phyloP scores from a whole-genome alignment of 2,113 vertebrate species.

The Chloropsis hardwickii region DNA sequence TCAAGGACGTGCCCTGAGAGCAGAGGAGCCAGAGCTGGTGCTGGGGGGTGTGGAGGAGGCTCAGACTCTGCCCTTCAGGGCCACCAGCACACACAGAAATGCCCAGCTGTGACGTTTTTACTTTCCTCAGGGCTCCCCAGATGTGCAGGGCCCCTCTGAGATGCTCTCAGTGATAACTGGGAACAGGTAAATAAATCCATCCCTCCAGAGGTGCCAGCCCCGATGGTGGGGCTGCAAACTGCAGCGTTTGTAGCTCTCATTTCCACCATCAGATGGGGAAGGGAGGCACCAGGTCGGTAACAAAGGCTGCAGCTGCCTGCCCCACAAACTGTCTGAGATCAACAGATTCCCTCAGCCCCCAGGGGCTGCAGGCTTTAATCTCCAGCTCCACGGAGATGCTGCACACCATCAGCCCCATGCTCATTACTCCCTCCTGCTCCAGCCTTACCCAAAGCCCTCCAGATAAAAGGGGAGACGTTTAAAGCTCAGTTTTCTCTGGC shows the following conservation, averaged over 20 bases:
- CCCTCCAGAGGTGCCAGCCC: neutral
- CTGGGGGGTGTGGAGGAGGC: neutral
- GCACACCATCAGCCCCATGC: slow-evolving; percentile 29
- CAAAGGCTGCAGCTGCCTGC: slow-evolving; percentile 36
- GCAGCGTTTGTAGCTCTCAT: neutral
- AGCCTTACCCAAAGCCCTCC: slow-evolving; percentile 12
- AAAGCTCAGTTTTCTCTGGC: neutral
- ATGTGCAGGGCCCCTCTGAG: neutral
- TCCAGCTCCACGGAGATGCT: slow-evolving; percentile 18
- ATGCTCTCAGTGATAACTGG: neutral
- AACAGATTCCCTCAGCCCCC: slow-evolving; percentile 24
- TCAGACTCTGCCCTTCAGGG: neutral
- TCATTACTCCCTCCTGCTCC: slow-evolving; percentile 16
- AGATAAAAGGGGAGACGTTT: slow-evolving; percentile 42
- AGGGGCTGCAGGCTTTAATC: slow-evolving; percentile 45
- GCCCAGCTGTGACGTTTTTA: neutral
- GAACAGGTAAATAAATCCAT: neutral
- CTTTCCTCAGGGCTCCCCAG: slow-evolving; percentile 1
- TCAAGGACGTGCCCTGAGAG: neutral
- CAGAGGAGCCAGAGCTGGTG: neutral
- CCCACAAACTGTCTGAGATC: slow-evolving; percentile 26
- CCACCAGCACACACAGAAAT: neutral
- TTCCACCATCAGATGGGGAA: neutral
- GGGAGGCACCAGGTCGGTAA: neutral
- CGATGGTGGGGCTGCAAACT: neutral